Conservation (phyloP, 2,113 vertebrate species). For the Hymenochirus boettgeri region DNA sequence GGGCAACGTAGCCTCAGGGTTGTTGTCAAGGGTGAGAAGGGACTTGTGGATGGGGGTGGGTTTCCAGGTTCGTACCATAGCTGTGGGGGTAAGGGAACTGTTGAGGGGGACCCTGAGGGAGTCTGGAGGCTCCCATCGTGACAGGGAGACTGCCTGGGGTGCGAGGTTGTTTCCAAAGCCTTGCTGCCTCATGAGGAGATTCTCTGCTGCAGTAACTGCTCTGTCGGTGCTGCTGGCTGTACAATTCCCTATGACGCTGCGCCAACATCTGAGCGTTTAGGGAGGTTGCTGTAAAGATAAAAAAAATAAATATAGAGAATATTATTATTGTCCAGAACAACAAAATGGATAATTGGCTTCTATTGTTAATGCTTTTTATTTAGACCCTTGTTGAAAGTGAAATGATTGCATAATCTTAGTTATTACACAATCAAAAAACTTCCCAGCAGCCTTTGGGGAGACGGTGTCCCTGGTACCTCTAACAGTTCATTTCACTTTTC, state of each 20-base stretch:
- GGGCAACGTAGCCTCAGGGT: slow-evolving; percentile 71
- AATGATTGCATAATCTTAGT: no score
- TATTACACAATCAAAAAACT: no score
- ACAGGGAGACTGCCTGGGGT: slow-evolving; percentile 60
- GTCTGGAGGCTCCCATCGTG: slow-evolving; percentile 59
- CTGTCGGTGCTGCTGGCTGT: slow-evolving; percentile 91
- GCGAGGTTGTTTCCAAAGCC: slow-evolving; percentile 64
- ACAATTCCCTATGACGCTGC: slow-evolving; percentile 86
- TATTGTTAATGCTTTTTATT: no score
- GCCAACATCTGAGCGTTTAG: slow-evolving; percentile 93
- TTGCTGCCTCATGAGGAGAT: slow-evolving; percentile 84
- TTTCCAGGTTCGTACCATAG: slow-evolving; percentile 76
- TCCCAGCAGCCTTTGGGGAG: no score
- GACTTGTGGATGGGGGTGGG: slow-evolving; percentile 78
- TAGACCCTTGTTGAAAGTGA: no score
- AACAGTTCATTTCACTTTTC: no score
- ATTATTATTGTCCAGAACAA: no score
- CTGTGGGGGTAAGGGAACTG: slow-evolving; percentile 79
- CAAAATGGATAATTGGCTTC: no score
- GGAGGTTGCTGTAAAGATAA: slow-evolving; percentile 70
- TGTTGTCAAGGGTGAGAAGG: slow-evolving; percentile 72
- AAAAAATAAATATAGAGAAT: no score
- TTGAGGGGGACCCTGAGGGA: slow-evolving; percentile 71
- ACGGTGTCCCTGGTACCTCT: no score
- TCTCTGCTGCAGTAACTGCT: slow-evolving; percentile 87